These are phyloP conservation scores for Danio kyathit DNA, from an alignment of 2,797 vertebrate species.

Conservation along the genomic window DNA sequence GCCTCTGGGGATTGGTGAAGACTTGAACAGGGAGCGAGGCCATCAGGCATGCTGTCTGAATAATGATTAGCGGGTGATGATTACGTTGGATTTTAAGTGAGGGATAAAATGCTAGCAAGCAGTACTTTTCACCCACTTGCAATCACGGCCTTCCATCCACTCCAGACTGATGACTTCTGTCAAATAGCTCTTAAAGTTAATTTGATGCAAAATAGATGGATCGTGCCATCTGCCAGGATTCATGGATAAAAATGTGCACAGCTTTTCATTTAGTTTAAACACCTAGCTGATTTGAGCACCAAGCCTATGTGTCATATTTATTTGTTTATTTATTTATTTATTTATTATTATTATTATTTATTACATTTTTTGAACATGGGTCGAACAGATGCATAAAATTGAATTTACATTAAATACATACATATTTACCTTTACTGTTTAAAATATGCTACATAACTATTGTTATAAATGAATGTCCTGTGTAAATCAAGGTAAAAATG, in stretches of 20 bases:
- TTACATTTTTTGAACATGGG: too few species aligned
- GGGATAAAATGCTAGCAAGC: neutral
- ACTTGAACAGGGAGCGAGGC: neutral
- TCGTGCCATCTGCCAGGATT: slow-evolving; percentile 3
- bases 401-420: too few species aligned
- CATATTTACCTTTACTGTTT: too few species aligned
- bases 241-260: neutral
- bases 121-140: slow-evolving; percentile 9
- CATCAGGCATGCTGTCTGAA: slow-evolving; percentile 33
- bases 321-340: too few species aligned
- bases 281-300: neutral
- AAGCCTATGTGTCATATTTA: neutral
- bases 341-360: too few species aligned
- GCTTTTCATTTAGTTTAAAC: neutral
- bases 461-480: too few species aligned
- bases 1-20: slow-evolving; percentile 39
- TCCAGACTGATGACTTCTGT: slow-evolving; percentile 17
- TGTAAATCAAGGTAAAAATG: too few species aligned
- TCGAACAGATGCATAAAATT: too few species aligned
- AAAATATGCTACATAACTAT: too few species aligned
- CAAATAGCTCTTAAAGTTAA: slow-evolving; percentile 7
- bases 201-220: slow-evolving; percentile 19
- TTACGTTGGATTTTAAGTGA: slow-evolving; percentile 19
- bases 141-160: slow-evolving; percentile 31
- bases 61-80: slow-evolving; percentile 38